Percentiles rank a stretch among this genome's conserved stretches.
These are phyloP conservation scores for Willowsia nigromaculata DNA, from an alignment of 2,888 invertebrate species.

Conservation along the genomic window DNA sequence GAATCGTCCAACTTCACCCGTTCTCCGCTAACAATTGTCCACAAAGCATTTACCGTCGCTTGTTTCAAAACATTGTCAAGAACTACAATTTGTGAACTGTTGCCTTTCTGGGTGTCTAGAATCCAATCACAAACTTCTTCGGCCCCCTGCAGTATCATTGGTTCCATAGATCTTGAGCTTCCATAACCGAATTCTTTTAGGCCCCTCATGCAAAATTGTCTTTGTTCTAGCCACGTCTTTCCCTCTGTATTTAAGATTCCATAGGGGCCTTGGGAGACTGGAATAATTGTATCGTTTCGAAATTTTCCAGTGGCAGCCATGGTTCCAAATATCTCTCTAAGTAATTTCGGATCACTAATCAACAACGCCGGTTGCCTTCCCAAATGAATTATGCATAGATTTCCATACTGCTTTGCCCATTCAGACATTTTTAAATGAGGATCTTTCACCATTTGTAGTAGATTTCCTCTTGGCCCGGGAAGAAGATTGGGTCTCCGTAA, in stretches of 20 bases:
- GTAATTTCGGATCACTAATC: not conserved
- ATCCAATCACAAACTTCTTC: not conserved
- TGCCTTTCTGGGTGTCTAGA: not conserved
- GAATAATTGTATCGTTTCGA: not conserved
- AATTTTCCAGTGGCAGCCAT: not conserved
- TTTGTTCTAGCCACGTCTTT: not conserved
- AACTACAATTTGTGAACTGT: not conserved
- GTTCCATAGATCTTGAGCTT: not conserved
- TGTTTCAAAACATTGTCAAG: not conserved
- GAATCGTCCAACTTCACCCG: not conserved
- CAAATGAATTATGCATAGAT: not conserved
- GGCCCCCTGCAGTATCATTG: not conserved
- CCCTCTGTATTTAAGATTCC: not conserved
- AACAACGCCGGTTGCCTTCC: not conserved
- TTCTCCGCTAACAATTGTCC: not conserved
- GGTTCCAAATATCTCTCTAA: not conserved
- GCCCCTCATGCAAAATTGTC: not conserved
- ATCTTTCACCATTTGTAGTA: not conserved
- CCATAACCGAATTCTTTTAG: not conserved
- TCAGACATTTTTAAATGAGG: slow-evolving; percentile 3
- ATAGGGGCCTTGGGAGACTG: not conserved
- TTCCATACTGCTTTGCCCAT: slow-evolving; percentile 34
- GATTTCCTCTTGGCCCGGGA: slow-evolving; percentile 13
- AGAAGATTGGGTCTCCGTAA: too few species aligned
- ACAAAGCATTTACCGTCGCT: not conserved